Percentiles rank a stretch among this genome's conserved stretches.
Conservation (phyloP, 2,888 invertebrate genomes). For the Notocelia uddmanniana region DNA sequence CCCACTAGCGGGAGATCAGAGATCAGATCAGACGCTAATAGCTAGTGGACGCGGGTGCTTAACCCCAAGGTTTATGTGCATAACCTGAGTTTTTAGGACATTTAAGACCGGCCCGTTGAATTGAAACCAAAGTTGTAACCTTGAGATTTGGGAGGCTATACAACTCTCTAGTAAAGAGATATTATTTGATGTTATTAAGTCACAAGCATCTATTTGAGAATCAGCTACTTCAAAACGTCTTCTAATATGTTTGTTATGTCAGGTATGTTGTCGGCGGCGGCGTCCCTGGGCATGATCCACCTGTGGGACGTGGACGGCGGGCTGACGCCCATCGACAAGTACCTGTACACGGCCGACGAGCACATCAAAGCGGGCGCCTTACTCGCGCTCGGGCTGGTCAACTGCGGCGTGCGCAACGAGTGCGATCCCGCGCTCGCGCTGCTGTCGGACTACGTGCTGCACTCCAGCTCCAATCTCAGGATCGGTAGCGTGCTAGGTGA, state of each 20-base stretch:
- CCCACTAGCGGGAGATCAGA: no score
- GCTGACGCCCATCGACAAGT: conserved; percentile 98
- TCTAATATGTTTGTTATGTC: neutral
- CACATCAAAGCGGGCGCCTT: conserved; percentile 99
- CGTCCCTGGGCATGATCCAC: conserved; percentile 97
- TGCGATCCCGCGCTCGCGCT: conserved; percentile 99
- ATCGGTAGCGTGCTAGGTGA: conserved; percentile 92
- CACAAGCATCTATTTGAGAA: no score
- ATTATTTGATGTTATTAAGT: no score
- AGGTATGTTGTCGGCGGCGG: conserved; percentile 98
- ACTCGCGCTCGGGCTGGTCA: conserved; percentile 98
- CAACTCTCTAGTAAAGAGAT: no score
- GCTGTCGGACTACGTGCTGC: conserved; percentile 96
- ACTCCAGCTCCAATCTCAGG: conserved; percentile 92
- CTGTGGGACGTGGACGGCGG: conserved; percentile 99
- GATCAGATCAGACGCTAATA: no score
- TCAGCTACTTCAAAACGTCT: no score
- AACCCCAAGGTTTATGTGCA: no score
- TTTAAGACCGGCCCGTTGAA: no score
- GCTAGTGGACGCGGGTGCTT: no score
- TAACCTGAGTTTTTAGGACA: no score
- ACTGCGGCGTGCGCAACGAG: conserved; percentile 98
- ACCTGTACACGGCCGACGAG: conserved; percentile 97
- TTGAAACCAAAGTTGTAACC: no score
- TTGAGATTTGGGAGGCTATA: no score